Conservation (phyloP, 2,113 vertebrate species). For the Myiagra hebetior region DNA sequence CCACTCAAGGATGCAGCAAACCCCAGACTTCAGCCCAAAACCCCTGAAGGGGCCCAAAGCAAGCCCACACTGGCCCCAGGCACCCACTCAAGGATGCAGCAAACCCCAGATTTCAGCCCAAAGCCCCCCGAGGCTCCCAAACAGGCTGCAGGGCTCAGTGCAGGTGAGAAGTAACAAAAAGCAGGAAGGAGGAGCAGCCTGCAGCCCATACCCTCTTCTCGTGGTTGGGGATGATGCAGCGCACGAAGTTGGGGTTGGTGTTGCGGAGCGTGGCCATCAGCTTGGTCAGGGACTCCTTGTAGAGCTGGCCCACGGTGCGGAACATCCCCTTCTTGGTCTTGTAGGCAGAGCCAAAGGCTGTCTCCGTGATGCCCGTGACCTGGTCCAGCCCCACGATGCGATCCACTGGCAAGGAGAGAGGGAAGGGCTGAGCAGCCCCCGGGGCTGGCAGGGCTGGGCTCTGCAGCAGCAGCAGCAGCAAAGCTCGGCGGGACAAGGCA, state of each 20-base stretch:
- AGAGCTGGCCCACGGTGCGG: conserved; percentile 92
- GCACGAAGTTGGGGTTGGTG: conserved; percentile 98
- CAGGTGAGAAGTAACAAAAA: fast-evolving
- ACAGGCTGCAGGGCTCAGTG: fast-evolving
- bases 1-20: no score
- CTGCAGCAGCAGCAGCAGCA: conserved; percentile 12
- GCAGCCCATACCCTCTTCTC: conserved; percentile 86
- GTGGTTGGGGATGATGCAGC: conserved; percentile 98
- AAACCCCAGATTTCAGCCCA: no score
- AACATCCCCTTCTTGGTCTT: conserved; percentile 99
- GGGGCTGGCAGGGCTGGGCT: fast-evolving
- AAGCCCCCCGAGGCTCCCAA: no score
- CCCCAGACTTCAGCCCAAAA: no score
- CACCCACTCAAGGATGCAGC: no score
- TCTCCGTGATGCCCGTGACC: conserved; percentile 96
- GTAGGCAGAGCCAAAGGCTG: conserved; percentile 91
- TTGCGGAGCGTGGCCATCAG: conserved; percentile 97
- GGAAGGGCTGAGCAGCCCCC: neutral
- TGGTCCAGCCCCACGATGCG: conserved; percentile 97
- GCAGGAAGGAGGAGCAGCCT: fast-evolving
- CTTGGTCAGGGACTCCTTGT: conserved; percentile 96
- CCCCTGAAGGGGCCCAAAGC: no score
- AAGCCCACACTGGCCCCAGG: no score
- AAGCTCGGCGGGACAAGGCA: conserved; percentile 70
- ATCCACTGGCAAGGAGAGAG: conserved; percentile 80